These are phyloP conservation scores for Phalera bucephala DNA, from an alignment of 2,888 invertebrate genomes.

Conservation along the genomic window DNA sequence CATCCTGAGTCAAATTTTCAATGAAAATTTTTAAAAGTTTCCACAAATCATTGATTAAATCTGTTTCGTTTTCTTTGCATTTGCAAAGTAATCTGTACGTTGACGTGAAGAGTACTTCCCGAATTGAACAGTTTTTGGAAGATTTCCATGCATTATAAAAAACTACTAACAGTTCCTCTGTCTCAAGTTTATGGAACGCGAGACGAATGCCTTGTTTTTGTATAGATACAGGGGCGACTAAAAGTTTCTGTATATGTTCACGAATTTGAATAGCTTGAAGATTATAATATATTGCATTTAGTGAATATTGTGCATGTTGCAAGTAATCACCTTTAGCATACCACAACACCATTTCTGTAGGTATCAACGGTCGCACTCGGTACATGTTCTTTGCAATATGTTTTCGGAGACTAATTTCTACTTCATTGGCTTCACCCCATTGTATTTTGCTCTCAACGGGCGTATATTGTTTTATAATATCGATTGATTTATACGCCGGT, in stretches of 20 bases:
- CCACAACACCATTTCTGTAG: constrained; percentile 45
- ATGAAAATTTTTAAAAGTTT: constrained; percentile 51
- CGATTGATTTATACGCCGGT: constrained; percentile 35
- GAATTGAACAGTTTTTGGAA: constrained; percentile 56
- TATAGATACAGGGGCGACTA: constrained; percentile 55
- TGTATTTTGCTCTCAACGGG: constrained; percentile 53
- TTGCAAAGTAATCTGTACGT: constrained; percentile 47
- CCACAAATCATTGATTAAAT: constrained; percentile 40
- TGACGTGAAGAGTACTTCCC: constrained; percentile 53
- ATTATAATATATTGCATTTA: constrained; percentile 58
- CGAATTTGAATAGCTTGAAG: constrained; percentile 35
- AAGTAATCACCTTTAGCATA: constrained; percentile 66
- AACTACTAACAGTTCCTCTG: constrained; percentile 39
- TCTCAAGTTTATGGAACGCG: constrained; percentile 46
- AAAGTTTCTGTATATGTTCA: constrained; percentile 43
- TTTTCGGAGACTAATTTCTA: constrained; percentile 50
- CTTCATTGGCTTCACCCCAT: constrained; percentile 50
- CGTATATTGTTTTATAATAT: constrained; percentile 48
- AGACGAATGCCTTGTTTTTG: constrained; percentile 64
- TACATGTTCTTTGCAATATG: constrained; percentile 64
- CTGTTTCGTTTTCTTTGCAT: constrained; percentile 41
- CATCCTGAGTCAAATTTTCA: constrained; percentile 49
- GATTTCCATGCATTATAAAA: constrained; percentile 50
- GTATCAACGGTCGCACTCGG: constrained; percentile 54
- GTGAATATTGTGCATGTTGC: constrained; percentile 57